phyloP scores from a whole-genome alignment of 2,113 vertebrate species.

The Bombycilla garrulus region DNA sequence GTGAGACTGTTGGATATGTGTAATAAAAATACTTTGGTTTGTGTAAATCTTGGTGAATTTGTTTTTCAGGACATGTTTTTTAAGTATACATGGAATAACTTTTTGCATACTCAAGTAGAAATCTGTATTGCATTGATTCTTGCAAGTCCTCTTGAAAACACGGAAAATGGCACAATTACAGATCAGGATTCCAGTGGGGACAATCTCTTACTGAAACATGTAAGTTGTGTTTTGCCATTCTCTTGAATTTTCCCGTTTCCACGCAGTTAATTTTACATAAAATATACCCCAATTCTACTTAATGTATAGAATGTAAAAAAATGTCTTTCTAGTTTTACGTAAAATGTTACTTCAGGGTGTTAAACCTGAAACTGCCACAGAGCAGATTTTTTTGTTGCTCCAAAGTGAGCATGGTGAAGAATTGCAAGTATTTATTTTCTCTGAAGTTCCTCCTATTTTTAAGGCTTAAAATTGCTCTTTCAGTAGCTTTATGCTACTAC shows the following conservation, averaged over 20 bases:
- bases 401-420: background rate
- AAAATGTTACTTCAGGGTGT: background rate
- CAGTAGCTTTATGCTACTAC: background rate
- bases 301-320: background rate
- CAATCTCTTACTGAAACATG: constrained; percentile 91
- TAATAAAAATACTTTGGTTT: background rate
- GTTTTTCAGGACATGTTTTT: constrained; percentile 95
- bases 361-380: background rate
- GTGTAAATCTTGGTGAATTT: background rate
- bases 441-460: background rate
- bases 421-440: background rate
- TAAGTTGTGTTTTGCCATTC: constrained; percentile 65
- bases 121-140: constrained; percentile 96
- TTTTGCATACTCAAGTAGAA: constrained; percentile 97
- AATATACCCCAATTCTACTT: background rate
- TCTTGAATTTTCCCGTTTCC: background rate
- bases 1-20: background rate
- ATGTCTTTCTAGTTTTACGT: background rate
- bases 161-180: constrained; percentile 79
- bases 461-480: background rate
- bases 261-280: background rate
- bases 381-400: background rate
- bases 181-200: constrained; percentile 79
- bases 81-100: constrained; percentile 99
- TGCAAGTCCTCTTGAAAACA: constrained; percentile 87